A percentile compares a stretch with the other conserved stretches of the same genome.
phyloP scores from a whole-genome alignment of 2,797 vertebrate genomes.

The Triplophysa bombifrons region DNA sequence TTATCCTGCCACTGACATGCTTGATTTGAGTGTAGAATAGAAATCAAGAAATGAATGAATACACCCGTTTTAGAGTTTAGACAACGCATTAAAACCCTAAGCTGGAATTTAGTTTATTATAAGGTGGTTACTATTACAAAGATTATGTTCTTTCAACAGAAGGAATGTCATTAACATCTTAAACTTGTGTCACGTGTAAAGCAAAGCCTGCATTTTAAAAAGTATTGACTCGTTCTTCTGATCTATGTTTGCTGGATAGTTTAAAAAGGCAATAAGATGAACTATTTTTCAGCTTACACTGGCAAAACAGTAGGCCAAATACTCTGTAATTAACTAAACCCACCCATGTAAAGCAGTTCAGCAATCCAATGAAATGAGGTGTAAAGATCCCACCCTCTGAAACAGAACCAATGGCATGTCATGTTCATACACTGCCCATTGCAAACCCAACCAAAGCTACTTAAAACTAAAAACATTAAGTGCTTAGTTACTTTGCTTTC shows the following conservation, averaged over 20 bases:
- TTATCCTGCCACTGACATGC: neutral
- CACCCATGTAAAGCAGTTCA: neutral
- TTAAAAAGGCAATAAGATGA: slow-evolving; percentile 1
- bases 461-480: neutral
- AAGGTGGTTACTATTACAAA: neutral
- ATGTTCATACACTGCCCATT: neutral
- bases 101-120: neutral
- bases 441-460: neutral
- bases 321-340: neutral
- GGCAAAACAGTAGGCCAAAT: neutral
- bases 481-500: neutral
- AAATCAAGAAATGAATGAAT: neutral
- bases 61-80: neutral
- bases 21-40: neutral
- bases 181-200: too few species aligned
- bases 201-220: too few species aligned
- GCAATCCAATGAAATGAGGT: slow-evolving; percentile 41
- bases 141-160: neutral
- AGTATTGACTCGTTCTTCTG: too few species aligned
- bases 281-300: neutral
- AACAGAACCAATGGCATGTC: slow-evolving; percentile 12
- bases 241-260: too few species aligned
- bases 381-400: slow-evolving; percentile 23
- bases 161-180: neutral
- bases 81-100: neutral